Evolutionary conservation across 2,888 invertebrate species (phyloP).

Genomic region (Torymus tubicola): DNA sequence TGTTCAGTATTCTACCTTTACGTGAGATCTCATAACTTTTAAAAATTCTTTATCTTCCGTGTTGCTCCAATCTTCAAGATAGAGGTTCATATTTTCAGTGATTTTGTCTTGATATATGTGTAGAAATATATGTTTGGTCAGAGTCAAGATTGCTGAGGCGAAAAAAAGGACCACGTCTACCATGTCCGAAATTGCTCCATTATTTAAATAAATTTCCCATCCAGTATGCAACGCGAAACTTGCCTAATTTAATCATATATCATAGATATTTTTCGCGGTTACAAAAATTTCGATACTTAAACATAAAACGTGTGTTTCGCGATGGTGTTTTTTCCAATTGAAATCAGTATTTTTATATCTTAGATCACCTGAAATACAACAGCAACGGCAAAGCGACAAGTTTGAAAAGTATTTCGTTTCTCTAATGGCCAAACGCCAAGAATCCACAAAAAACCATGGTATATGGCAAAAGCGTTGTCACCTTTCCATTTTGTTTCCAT

Average conservation of each 20-base stretch:
- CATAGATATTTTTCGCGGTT: no score
- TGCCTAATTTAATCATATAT: conserved; percentile 21
- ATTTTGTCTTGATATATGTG: conserved; percentile 24
- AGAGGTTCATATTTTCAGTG: conserved; percentile 34
- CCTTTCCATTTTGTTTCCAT: neutral
- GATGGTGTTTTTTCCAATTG: neutral
- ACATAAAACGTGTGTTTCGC: neutral
- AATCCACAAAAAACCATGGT: conserved; percentile 36
- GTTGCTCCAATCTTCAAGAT: conserved; percentile 24
- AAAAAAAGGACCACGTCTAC: conserved; percentile 46
- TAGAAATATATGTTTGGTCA: conserved; percentile 25
- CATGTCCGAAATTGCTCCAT: conserved; percentile 39
- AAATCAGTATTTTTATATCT: neutral
- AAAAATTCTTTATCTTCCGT: conserved; percentile 19
- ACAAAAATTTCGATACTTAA: neutral
- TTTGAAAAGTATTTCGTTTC: conserved; percentile 21
- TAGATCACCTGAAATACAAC: conserved; percentile 32
- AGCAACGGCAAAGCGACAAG: conserved; percentile 30
- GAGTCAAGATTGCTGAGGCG: conserved; percentile 33
- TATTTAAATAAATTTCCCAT: conserved; percentile 38
- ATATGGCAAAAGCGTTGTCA: conserved; percentile 40
- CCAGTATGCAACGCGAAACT: conserved; percentile 40
- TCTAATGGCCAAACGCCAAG: conserved; percentile 54
- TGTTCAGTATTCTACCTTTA: conserved; percentile 27
- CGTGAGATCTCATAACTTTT: conserved; percentile 38